Evolutionary conservation across 2,797 vertebrate genomes (phyloP).

Genomic region (Cirrhinus molitorella): DNA sequence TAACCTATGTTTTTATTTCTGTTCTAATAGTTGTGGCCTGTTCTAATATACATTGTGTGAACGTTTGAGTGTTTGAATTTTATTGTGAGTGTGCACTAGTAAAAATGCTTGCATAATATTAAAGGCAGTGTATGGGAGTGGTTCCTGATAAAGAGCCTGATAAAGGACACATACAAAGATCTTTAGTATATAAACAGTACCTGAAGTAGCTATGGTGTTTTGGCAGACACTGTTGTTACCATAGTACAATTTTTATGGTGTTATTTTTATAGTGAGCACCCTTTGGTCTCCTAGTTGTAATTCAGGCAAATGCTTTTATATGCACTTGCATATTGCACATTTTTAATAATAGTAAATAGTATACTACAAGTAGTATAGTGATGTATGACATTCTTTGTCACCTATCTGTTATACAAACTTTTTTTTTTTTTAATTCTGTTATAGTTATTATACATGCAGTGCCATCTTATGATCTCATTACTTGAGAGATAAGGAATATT

Average conservation of each 20-base stretch:
- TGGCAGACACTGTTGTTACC: neutral
- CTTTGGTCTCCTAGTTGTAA: neutral
- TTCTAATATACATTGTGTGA: neutral
- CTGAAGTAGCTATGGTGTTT: neutral
- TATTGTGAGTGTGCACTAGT: neutral
- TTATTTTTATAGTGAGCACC: neutral
- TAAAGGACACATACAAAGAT: neutral
- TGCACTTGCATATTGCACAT: neutral
- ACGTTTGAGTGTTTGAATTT: neutral
- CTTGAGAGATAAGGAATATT: neutral
- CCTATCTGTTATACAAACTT: neutral
- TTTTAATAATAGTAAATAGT: neutral
- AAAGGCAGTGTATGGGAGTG: slow-evolving; percentile 11
- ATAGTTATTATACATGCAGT: neutral
- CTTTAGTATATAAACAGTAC: neutral
- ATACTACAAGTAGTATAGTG: neutral
- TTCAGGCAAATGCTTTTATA: neutral
- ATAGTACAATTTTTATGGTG: neutral
- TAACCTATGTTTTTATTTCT: neutral
- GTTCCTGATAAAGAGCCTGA: neutral
- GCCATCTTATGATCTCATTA: neutral
- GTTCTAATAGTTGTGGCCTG: neutral
- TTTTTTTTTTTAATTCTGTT: neutral
- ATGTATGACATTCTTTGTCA: neutral
- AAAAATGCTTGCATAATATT: neutral